phyloP scores from a whole-genome alignment of 2,888 invertebrate species.

The Drosophila emarginata region DNA sequence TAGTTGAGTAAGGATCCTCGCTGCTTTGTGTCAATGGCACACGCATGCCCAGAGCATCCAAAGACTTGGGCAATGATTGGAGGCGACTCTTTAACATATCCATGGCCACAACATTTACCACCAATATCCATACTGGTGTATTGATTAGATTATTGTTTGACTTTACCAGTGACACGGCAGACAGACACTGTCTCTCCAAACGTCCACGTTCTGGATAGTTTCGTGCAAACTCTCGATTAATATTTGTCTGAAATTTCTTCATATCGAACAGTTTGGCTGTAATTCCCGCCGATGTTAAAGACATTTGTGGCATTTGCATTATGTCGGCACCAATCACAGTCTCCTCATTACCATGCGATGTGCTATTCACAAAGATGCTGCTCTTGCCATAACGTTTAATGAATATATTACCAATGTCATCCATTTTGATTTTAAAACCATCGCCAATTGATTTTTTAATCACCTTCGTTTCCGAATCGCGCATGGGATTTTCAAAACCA shows the following conservation, averaged over 20 bases:
- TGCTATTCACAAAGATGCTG: slow-evolving; percentile 86
- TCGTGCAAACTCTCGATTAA: slow-evolving; percentile 86
- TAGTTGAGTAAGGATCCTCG: slow-evolving; percentile 82
- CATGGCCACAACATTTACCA: slow-evolving; percentile 90
- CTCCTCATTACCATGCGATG: slow-evolving; percentile 83
- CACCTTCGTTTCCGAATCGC: slow-evolving; percentile 96
- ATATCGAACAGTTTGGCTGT: slow-evolving; percentile 88
- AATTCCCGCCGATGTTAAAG: slow-evolving; percentile 86
- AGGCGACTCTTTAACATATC: slow-evolving; percentile 89
- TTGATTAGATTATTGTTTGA: slow-evolving; percentile 87
- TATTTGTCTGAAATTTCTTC: slow-evolving; percentile 88
- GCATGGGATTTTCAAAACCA: slow-evolving; percentile 97
- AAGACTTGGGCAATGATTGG: slow-evolving; percentile 83
- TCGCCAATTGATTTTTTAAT: slow-evolving; percentile 95
- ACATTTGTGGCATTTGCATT: slow-evolving; percentile 86
- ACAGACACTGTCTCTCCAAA: slow-evolving; percentile 88
- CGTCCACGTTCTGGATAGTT: slow-evolving; percentile 87
- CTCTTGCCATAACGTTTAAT: slow-evolving; percentile 87
- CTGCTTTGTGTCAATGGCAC: slow-evolving; percentile 74
- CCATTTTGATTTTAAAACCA: slow-evolving; percentile 89
- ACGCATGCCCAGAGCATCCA: slow-evolving; percentile 77
- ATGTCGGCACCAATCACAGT: slow-evolving; percentile 88
- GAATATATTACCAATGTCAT: slow-evolving; percentile 88
- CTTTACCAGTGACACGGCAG: slow-evolving; percentile 88
- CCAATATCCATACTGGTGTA: slow-evolving; percentile 90